A percentile compares a stretch with the other conserved stretches of the same genome.
Evolutionary conservation across 2,888 invertebrate genomes (phyloP).

Genomic region (Agonopterix alstromeriana): DNA sequence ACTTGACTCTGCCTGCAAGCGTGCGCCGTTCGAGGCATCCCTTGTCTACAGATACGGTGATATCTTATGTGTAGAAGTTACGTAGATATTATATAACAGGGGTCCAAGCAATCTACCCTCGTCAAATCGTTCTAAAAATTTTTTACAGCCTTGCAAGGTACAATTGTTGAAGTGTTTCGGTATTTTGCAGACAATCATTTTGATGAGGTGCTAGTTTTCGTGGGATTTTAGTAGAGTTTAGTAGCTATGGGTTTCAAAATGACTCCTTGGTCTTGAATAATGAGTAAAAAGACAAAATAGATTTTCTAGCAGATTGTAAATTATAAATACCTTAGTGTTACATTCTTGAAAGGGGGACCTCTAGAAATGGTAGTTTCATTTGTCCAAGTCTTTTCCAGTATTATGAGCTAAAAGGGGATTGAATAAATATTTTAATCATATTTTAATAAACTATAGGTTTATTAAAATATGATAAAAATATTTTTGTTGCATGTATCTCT

Average conservation of each 20-base stretch:
- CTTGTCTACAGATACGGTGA: slow-evolving; percentile 14
- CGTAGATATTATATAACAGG: slow-evolving; percentile 9
- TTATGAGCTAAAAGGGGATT: too few relatives aligned
- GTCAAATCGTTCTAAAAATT: slow-evolving; percentile 18
- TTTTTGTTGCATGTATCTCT: too few relatives aligned
- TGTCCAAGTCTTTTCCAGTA: too few relatives aligned
- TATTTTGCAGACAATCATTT: background rate
- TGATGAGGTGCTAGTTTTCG: background rate
- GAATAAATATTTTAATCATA: too few relatives aligned
- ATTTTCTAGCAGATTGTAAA: too few relatives aligned
- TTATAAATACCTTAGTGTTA: too few relatives aligned
- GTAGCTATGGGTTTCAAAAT: background rate
- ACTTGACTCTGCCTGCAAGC: slow-evolving; percentile 30
- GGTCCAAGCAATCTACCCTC: slow-evolving; percentile 30
- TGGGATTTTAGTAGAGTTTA: background rate
- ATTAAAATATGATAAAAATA: too few relatives aligned
- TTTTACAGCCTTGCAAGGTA: slow-evolving; percentile 14
- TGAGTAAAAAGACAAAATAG: too few relatives aligned
- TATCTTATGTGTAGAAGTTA: background rate
- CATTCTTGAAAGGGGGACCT: too few relatives aligned
- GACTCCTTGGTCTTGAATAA: background rate
- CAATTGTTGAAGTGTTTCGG: background rate
- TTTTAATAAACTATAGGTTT: too few relatives aligned
- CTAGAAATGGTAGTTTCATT: too few relatives aligned
- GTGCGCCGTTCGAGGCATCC: slow-evolving; percentile 45